Evolutionary conservation across 2,797 vertebrate species (phyloP).

Genomic region (Danio kyathit): DNA sequence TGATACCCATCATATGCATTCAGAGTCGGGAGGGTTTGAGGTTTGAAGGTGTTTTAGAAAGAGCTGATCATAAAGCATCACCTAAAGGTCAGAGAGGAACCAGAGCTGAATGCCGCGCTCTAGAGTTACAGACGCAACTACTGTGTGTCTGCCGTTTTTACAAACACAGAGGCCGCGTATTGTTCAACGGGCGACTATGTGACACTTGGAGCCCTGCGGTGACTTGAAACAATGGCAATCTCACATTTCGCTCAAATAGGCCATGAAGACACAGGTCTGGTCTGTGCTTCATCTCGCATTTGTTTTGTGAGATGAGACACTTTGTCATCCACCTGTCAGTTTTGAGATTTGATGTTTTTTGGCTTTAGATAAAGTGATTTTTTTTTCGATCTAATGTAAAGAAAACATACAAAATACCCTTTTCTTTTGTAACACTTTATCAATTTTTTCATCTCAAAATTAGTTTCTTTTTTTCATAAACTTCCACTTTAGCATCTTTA

Average conservation of each 20-base stretch:
- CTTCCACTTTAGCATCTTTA: no score
- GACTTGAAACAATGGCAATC: conserved; percentile 53
- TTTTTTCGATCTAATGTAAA: no score
- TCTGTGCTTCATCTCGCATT: neutral
- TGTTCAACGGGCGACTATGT: conserved; percentile 29
- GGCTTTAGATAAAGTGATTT: no score
- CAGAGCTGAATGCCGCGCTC: conserved; percentile 2
- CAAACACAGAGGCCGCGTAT: conserved; percentile 34
- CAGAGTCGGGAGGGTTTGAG: conserved; percentile 19
- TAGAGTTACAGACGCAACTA: conserved; percentile 48
- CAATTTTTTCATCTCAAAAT: no score
- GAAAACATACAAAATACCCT: no score
- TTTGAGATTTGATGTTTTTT: no score
- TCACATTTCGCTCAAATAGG: conserved; percentile 49
- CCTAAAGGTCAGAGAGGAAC: conserved; percentile 57
- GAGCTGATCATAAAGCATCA: conserved; percentile 44
- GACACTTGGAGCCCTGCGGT: conserved; percentile 51
- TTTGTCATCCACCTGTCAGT: no score
- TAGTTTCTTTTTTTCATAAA: no score
- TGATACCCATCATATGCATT: neutral
- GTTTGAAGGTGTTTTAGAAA: conserved; percentile 24
- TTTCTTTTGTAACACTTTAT: no score
- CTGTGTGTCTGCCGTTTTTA: conserved; percentile 45
- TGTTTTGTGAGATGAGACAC: neutral
- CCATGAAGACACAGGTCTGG: conserved; percentile 17